Conservation (phyloP, 2,888 invertebrate species). For the Cheilosia urbana region DNA sequence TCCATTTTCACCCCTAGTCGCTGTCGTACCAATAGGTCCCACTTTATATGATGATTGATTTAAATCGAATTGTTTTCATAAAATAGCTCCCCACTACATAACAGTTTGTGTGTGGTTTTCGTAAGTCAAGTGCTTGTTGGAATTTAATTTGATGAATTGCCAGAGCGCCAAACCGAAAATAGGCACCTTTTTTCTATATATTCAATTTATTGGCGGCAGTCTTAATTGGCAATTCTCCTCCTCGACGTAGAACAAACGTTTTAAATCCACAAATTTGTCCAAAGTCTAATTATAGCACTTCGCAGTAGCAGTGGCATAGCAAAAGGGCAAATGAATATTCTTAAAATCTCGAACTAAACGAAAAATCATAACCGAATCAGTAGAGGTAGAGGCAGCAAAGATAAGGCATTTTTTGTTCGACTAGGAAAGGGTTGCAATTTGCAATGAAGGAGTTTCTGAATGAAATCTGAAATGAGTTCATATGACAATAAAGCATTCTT, state of each 20-base stretch:
- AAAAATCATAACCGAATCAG: slow-evolving; percentile 3
- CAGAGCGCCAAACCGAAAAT: slow-evolving; percentile 60
- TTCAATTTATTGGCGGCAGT: slow-evolving; percentile 36
- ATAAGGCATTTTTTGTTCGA: slow-evolving; percentile 5
- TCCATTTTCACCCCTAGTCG: no score
- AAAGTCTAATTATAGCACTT: slow-evolving; percentile 55
- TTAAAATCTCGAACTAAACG: slow-evolving; percentile 9
- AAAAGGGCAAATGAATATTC: slow-evolving; percentile 46
- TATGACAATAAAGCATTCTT: slow-evolving; percentile 2
- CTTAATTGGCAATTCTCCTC: slow-evolving; percentile 37
- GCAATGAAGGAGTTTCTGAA: slow-evolving; percentile 27
- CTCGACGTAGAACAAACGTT: slow-evolving; percentile 4
- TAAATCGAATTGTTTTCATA: background rate
- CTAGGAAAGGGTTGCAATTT: background rate
- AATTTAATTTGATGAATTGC: slow-evolving; percentile 58
- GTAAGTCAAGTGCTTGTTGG: slow-evolving; percentile 30
- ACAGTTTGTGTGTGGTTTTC: slow-evolving; percentile 8
- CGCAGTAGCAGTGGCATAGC: background rate
- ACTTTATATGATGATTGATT: slow-evolving; percentile 30
- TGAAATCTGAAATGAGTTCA: slow-evolving; percentile 57
- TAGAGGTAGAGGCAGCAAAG: slow-evolving; percentile 1
- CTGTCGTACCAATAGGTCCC: background rate
- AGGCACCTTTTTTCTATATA: slow-evolving; percentile 18
- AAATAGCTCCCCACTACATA: background rate
- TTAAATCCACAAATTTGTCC: slow-evolving; percentile 31